These are phyloP conservation scores for Acanthurus tractus DNA, from an alignment of 2,797 vertebrate genomes.

Conservation along the genomic window DNA sequence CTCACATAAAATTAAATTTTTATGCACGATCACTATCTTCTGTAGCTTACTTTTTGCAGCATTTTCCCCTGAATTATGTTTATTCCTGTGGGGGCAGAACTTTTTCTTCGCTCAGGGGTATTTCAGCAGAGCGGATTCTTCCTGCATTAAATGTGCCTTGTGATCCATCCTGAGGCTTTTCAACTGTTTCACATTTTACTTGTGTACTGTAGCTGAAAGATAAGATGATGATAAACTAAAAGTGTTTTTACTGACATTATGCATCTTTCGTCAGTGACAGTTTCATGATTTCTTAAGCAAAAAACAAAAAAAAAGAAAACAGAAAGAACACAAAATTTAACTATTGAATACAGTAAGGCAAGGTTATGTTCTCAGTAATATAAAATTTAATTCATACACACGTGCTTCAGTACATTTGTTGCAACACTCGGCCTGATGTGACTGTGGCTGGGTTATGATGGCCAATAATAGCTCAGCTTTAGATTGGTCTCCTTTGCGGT, in stretches of 20 bases:
- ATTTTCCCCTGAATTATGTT: not conserved
- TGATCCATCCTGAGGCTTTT: not conserved
- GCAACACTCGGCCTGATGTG: no score
- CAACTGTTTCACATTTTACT: not conserved
- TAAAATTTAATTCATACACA: no score
- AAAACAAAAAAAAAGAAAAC: no score
- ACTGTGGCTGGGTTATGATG: no score
- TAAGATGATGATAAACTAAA: not conserved
- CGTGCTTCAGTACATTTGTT: no score
- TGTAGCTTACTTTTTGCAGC: not conserved
- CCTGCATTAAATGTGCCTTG: not conserved
- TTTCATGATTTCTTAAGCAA: no score
- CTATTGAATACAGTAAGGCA: no score
- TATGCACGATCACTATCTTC: not conserved
- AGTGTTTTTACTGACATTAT: not conserved
- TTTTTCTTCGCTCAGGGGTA: not conserved
- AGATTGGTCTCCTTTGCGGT: no score
- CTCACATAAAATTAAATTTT: not conserved
- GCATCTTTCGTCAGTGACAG: not conserved
- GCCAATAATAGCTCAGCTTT: no score
- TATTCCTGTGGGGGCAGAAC: not conserved
- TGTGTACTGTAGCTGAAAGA: not conserved
- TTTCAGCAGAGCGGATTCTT: conserved; percentile 5
- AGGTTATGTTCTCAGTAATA: no score
- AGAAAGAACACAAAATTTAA: no score